Evolutionary conservation across 2,797 vertebrate species (phyloP), one percentile per base, ranked within the genome.

Genomic region (Lagodon rhomboides): DNA sequence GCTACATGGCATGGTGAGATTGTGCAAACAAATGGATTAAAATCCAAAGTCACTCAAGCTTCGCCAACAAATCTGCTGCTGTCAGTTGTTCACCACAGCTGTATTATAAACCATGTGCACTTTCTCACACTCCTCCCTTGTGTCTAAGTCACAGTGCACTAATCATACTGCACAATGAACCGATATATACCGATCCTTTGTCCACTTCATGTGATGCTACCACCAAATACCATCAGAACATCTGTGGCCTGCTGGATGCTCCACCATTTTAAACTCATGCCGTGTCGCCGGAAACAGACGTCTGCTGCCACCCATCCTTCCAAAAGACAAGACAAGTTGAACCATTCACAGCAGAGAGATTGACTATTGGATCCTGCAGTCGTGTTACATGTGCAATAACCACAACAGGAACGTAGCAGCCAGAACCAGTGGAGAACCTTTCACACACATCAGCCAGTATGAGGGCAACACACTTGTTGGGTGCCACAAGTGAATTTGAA

Each of bases 311-410:
- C 23, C n/a, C 23, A 5, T 16, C 13, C 10, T 55, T 16, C 20
- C 16, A n/a, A n/a, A n/a, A n/a, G n/a, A n/a, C n/a, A 65, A n/a
- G 23, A n/a, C 68, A 6, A 23, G 9, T 54, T 49, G 12, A 82
- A 65, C 64, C 49, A 77, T 60, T 34, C 18, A 71, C 1, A 44
- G 3, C 18, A 55, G 16, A 77, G 22, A 44, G 12, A 83, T 62
- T 65, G 77, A 84, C 80, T 73, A 75, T 23, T 64, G 55, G 73
- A 20, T 50, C 30, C 22, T 59, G 27, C 38, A 72, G 65, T 22
- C 54, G 55, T 59, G 55, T 69, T 64, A 71, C 3, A 50, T 34
- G 13, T 47, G 27, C 69, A 25, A 61, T 49, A 62, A 51, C 16
- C 17, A 23, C 41, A 75, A 67, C 2, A 55, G 25, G 4, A 22